A percentile compares a stretch with the other conserved stretches of the same genome.
phyloP scores from a whole-genome alignment of 2,797 vertebrate genomes.

The Eospalax fontanierii region DNA sequence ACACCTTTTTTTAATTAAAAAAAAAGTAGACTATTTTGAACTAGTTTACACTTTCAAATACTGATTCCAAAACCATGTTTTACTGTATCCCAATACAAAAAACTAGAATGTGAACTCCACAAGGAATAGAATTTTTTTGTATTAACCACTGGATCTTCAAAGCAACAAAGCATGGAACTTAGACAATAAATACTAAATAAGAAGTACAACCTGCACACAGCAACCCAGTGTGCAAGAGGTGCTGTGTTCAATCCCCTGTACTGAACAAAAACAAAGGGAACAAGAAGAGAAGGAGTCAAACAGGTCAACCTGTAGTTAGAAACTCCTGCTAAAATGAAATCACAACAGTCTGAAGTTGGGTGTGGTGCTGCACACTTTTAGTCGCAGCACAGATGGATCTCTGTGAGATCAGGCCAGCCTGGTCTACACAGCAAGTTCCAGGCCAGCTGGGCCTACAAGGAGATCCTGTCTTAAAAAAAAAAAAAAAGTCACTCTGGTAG shows the following conservation, averaged over 20 bases:
- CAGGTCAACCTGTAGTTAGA: not conserved
- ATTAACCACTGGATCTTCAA: conserved; percentile 41
- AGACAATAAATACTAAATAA: conserved; percentile 16
- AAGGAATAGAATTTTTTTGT: conserved; percentile 45
- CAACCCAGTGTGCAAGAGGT: not conserved
- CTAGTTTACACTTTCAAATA: conserved; percentile 34
- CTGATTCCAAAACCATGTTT: not conserved
- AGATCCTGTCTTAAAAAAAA: too few species aligned
- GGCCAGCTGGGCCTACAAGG: too few species aligned
- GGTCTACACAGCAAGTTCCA: too few species aligned
- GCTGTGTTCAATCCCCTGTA: not conserved
- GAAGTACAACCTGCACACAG: not conserved
- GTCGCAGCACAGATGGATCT: too few species aligned
- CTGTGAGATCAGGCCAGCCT: too few species aligned
- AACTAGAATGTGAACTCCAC: not conserved
- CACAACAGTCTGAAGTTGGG: too few species aligned
- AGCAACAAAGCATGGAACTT: conserved; percentile 20
- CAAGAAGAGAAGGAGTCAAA: not conserved
- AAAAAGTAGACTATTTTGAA: not conserved
- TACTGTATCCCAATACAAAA: not conserved
- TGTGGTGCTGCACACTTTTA: too few species aligned
- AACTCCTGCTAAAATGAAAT: not conserved
- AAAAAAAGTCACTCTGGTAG: not conserved
- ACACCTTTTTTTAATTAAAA: not conserved
- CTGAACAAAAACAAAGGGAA: not conserved